Evolutionary conservation across 2,113 vertebrate species (phyloP).

Genomic region (Chaenogobius annularis): DNA sequence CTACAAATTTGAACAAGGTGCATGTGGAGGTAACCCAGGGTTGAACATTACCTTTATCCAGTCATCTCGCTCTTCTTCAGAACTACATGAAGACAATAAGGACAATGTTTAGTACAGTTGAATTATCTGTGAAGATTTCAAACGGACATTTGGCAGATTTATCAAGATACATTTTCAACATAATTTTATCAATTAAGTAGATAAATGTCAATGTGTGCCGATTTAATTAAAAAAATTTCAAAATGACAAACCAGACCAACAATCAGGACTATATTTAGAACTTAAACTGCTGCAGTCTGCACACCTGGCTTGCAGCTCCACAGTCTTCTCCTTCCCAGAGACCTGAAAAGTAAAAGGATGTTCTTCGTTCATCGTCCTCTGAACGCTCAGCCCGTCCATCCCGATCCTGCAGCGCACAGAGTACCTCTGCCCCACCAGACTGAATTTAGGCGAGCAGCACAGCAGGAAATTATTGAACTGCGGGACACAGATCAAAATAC

Average conservation of each 20-base stretch:
- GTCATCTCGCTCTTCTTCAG: conserved; percentile 87
- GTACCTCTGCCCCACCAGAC: conserved; percentile 88
- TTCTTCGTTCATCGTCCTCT: conserved; percentile 87
- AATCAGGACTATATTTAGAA: not conserved
- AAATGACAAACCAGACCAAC: not conserved
- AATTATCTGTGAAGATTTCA: not conserved
- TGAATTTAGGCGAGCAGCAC: conserved; percentile 93
- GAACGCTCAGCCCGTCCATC: conserved; percentile 90
- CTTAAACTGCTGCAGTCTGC: not conserved
- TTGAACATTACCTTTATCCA: conserved; percentile 87
- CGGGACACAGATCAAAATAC: not conserved
- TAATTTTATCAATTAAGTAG: not conserved
- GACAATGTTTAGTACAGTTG: not conserved
- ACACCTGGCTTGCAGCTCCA: conserved; percentile 92
- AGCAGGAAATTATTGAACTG: conserved; percentile 97
- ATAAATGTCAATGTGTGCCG: not conserved
- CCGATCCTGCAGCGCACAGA: conserved; percentile 87
- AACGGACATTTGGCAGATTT: too few relatives aligned
- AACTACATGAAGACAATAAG: conserved; percentile 74
- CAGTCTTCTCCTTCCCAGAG: conserved; percentile 88
- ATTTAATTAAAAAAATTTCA: too few relatives aligned
- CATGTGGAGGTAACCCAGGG: not conserved
- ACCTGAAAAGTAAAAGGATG: conserved; percentile 91
- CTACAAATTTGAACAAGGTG: not conserved
- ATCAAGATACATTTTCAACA: not conserved